phyloP scores from a whole-genome alignment of 2,797 vertebrate genomes.

The Halcyon smyrnensis region DNA sequence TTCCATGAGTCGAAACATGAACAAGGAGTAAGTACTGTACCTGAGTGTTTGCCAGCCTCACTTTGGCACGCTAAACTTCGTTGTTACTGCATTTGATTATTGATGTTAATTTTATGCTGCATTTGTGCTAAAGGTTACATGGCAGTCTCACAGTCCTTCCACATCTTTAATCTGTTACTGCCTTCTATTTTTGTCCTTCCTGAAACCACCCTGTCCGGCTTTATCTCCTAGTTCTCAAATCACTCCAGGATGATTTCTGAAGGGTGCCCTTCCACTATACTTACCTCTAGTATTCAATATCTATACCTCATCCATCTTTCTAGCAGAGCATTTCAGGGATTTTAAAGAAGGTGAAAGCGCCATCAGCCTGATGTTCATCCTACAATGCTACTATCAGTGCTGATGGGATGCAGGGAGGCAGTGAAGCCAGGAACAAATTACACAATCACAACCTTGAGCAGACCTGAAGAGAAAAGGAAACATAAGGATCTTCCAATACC shows the following conservation, averaged over 20 bases:
- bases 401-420: not conserved
- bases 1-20: slow-evolving; percentile 39
- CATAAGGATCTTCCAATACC: not conserved
- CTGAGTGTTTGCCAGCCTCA: not conserved
- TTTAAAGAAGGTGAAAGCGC: not conserved
- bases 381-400: not conserved
- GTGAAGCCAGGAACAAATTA: not conserved
- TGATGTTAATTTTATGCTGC: not conserved
- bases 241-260: not conserved
- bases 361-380: not conserved
- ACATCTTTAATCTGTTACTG: not conserved
- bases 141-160: not conserved
- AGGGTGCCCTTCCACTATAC: not conserved
- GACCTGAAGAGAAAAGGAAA: not conserved
- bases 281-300: not conserved
- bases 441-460: not conserved
- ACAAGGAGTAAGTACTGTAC: slow-evolving; percentile 64
- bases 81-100: not conserved
- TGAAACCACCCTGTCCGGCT: not conserved
- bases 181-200: not conserved
- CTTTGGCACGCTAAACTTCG: not conserved
- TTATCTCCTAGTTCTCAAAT: not conserved
- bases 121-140: not conserved
- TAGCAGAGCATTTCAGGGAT: not conserved
- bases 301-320: not conserved